Evolutionary conservation across 2,888 invertebrate genomes (phyloP).

Genomic region (Kuschelorhynchus macadamiae): DNA sequence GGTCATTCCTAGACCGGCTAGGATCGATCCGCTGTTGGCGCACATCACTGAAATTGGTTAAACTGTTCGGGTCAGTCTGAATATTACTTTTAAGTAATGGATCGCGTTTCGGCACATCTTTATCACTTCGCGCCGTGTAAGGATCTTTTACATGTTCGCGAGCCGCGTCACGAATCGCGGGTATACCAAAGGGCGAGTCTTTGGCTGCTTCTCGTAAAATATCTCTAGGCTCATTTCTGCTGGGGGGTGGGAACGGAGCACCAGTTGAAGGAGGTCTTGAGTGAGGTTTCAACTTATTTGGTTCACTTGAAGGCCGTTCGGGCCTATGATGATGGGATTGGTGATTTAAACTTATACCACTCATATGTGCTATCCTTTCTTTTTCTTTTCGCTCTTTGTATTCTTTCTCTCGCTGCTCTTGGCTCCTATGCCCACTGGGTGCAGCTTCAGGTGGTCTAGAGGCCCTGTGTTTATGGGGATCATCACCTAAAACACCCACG

Average conservation of each 20-base stretch:
- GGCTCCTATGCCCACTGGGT: constrained; percentile 64
- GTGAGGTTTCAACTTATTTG: constrained; percentile 61
- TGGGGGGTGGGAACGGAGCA: constrained; percentile 39
- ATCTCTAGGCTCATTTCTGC: constrained; percentile 60
- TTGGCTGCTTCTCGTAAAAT: constrained; percentile 62
- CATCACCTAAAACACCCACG: constrained; percentile 49
- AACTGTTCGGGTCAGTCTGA: constrained; percentile 58
- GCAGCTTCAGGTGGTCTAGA: constrained; percentile 61
- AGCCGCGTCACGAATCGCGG: constrained; percentile 48
- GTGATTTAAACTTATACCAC: constrained; percentile 50
- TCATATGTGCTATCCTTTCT: constrained; percentile 71
- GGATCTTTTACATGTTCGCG: constrained; percentile 54
- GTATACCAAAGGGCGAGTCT: constrained; percentile 60
- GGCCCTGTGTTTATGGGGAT: constrained; percentile 62
- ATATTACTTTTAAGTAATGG: constrained; percentile 60
- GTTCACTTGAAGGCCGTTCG: constrained; percentile 59
- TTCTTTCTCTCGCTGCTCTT: constrained; percentile 72
- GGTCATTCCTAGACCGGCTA: constrained; percentile 51
- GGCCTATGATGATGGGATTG: constrained; percentile 55
- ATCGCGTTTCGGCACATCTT: constrained; percentile 60
- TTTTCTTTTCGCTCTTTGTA: constrained; percentile 76
- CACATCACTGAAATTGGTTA: constrained; percentile 50
- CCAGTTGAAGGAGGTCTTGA: constrained; percentile 56
- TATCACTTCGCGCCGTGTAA: constrained; percentile 35
- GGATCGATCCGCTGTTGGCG: constrained; percentile 57